A percentile compares a stretch with the other conserved stretches of the same genome.
Evolutionary conservation across 2,797 vertebrate species (phyloP).

Genomic region (Scolopax rusticola): DNA sequence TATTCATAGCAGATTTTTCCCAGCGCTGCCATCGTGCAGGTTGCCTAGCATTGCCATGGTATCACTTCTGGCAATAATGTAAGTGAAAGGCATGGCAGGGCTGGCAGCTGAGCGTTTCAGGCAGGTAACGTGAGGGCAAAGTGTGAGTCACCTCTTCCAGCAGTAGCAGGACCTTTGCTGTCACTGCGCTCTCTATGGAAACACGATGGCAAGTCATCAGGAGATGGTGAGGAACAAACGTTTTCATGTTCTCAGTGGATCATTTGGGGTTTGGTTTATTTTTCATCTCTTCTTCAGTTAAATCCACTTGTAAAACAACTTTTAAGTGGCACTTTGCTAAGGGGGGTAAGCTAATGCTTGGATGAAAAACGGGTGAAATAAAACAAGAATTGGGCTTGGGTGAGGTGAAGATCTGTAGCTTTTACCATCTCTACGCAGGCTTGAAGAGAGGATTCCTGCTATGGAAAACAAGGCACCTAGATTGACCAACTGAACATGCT

Average conservation of each 20-base stretch:
- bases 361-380: not conserved
- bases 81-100: not conserved
- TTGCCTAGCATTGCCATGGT: not conserved
- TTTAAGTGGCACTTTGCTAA: not conserved
- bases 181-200: not conserved
- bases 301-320: not conserved
- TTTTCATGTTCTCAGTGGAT: not conserved
- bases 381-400: not conserved
- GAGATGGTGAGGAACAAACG: not conserved
- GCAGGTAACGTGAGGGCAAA: not conserved
- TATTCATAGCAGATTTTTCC: not conserved
- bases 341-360: not conserved
- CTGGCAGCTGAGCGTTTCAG: not conserved
- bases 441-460: not conserved
- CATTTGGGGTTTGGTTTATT: no score
- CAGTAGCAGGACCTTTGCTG: not conserved
- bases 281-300: not conserved
- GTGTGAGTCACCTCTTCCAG: not conserved
- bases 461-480: not conserved
- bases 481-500: not conserved
- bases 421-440: not conserved
- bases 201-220: not conserved
- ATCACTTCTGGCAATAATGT: not conserved
- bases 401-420: not conserved
- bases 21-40: not conserved